A percentile compares a stretch with the other conserved stretches of the same genome.
phyloP scores from a whole-genome alignment of 2,113 vertebrate species.

The Eupsittula cactorum region DNA sequence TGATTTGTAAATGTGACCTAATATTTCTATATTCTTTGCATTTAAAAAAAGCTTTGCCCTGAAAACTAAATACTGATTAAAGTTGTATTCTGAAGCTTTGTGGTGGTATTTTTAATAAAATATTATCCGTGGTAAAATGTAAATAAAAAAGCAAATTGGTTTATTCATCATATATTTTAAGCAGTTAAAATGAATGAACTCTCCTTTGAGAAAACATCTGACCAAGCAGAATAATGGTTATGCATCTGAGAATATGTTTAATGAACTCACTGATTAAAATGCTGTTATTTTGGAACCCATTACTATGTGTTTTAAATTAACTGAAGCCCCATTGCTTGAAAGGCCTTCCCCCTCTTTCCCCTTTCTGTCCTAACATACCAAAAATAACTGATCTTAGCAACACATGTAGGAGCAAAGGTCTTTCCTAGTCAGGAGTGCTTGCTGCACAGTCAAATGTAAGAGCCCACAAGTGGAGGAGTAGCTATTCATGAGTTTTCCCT shows the following conservation, averaged over 20 bases:
- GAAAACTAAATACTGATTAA: conserved; percentile 62
- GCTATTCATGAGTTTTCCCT: conserved; percentile 18
- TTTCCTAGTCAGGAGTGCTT: not conserved
- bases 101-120: conserved; percentile 67
- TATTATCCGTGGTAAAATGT: conserved; percentile 70
- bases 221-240: conserved; percentile 76
- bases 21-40: conserved; percentile 15
- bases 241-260: conserved; percentile 73
- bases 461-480: not conserved
- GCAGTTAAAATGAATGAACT: conserved; percentile 74
- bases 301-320: conserved; percentile 71
- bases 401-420: not conserved
- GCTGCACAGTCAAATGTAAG: not conserved
- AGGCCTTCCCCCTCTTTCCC: not conserved
- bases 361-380: not conserved
- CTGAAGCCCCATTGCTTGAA: conserved; percentile 24
- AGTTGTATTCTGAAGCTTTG: conserved; percentile 35
- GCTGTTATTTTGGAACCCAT: conserved; percentile 67
- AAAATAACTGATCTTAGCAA: conserved; percentile 54
- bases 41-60: conserved; percentile 30
- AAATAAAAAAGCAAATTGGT: conserved; percentile 75
- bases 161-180: conserved; percentile 72
- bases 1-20: not conserved
- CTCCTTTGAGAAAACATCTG: conserved; percentile 77
- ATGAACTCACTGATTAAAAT: conserved; percentile 75